Conservation (phyloP, 2,797 vertebrate genomes). For the Anisognathus igniventris region DNA sequence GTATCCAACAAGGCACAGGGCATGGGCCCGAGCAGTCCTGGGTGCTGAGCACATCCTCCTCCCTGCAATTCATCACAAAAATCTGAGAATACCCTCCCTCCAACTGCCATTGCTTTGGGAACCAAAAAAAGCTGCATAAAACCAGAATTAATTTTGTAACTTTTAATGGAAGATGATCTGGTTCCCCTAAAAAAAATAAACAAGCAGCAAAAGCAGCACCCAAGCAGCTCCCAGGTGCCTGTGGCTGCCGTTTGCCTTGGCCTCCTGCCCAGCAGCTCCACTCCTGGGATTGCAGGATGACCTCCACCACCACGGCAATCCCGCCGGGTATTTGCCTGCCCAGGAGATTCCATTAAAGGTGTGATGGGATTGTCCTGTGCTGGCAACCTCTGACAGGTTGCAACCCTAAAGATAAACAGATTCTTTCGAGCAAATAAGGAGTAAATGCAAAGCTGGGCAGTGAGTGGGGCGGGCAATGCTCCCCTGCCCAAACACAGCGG, state of each 20-base stretch:
- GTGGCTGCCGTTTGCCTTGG: neutral
- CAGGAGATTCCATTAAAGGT: neutral
- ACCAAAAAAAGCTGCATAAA: neutral
- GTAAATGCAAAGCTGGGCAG: conserved; percentile 29
- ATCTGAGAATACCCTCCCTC: neutral
- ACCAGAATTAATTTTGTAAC: neutral
- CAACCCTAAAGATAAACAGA: conserved; percentile 78
- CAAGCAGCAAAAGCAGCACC: neutral
- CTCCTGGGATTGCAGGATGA: neutral
- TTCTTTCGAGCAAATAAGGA: conserved; percentile 68
- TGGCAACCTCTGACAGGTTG: conserved; percentile 67
- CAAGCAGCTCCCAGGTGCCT: neutral
- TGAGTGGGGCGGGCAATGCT: neutral
- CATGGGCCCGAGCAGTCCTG: rapidly evolving
- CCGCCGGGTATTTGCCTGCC: neutral
- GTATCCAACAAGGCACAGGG: neutral
- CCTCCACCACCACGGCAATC: neutral
- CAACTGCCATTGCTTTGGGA: rapidly evolving
- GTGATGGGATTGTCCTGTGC: conserved; percentile 38
- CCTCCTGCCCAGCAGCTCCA: neutral
- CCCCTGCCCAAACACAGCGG: conserved; percentile 12
- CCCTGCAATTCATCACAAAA: rapidly evolving
- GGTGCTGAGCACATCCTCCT: neutral
- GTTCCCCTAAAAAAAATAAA: neutral
- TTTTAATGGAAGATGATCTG: rapidly evolving